Evolutionary conservation across 2,888 invertebrate species (phyloP).

Genomic region (Mamestra brassicae): DNA sequence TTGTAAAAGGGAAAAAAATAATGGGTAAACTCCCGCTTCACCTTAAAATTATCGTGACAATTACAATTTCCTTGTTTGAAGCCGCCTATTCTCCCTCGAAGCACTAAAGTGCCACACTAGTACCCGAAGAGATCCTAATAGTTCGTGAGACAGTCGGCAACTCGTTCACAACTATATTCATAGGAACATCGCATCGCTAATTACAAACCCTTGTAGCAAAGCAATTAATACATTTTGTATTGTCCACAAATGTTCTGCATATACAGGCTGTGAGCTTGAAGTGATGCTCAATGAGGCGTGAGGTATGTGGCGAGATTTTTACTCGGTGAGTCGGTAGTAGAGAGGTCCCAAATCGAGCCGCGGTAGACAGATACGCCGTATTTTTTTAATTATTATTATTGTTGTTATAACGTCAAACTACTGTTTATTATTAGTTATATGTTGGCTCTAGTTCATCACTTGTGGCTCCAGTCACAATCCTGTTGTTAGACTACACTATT

Average conservation of each 20-base stretch:
- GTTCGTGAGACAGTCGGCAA: constrained; percentile 14
- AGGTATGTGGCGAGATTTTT: neutral
- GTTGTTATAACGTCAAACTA: too few species aligned
- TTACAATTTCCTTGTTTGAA: neutral
- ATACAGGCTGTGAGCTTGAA: constrained; percentile 7
- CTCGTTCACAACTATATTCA: constrained; percentile 36
- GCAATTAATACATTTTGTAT: constrained; percentile 19
- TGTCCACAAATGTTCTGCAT: constrained; percentile 11
- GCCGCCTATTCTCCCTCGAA: neutral
- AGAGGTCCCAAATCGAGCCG: neutral
- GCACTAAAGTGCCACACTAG: constrained; percentile 1
- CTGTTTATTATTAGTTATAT: too few species aligned
- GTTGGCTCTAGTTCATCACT: too few species aligned
- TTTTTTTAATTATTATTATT: too few species aligned
- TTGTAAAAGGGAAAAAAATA: too few species aligned
- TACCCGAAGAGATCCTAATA: constrained; percentile 2
- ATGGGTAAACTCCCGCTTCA: too few species aligned
- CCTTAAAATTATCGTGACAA: neutral
- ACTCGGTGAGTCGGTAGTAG: neutral
- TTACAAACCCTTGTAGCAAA: constrained; percentile 47
- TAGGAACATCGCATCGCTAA: constrained; percentile 41
- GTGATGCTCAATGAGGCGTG: neutral
- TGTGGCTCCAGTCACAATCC: too few species aligned
- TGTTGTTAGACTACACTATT: too few species aligned
- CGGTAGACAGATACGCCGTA: too few species aligned